A percentile compares a stretch with the other conserved stretches of the same genome.
Conservation (phyloP, 2,113 vertebrate species). For the Steatornis caripensis region DNA sequence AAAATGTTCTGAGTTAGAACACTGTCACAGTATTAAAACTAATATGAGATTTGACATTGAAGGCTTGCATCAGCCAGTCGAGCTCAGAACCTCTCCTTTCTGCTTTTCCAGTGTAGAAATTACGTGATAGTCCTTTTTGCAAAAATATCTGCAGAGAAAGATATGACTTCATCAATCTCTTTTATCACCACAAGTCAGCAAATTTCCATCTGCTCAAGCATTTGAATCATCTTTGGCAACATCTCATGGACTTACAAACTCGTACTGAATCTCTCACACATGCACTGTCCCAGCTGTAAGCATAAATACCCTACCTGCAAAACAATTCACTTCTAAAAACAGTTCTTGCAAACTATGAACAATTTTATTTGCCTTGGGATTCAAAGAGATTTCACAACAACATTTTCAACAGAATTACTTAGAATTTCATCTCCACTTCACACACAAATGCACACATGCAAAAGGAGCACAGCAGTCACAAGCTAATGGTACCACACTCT, state of each 20-base stretch:
- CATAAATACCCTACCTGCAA: background rate
- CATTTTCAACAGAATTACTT: background rate
- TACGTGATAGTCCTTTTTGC: background rate
- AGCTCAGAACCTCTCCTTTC: background rate
- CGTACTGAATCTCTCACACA: background rate
- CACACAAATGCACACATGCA: fast-evolving
- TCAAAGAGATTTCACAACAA: background rate
- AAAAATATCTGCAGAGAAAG: background rate
- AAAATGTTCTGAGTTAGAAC: background rate
- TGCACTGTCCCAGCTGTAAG: background rate
- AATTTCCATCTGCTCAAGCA: slow-evolving; percentile 4
- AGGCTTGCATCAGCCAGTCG: background rate
- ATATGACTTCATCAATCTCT: background rate
- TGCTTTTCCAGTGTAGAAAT: background rate
- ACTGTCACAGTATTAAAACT: background rate
- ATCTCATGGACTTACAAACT: background rate
- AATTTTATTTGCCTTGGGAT: background rate
- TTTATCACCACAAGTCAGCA: background rate
- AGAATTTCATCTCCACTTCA: background rate
- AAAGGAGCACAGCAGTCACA: background rate
- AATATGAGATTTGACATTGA: background rate
- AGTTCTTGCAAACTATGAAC: background rate
- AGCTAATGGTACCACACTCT: background rate
- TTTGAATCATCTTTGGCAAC: slow-evolving; percentile 29
- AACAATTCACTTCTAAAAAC: background rate